Evolutionary conservation across 2,888 invertebrate genomes (phyloP), one percentile per base, ranked within the genome.

Genomic region (Carterocephalus palaemon): DNA sequence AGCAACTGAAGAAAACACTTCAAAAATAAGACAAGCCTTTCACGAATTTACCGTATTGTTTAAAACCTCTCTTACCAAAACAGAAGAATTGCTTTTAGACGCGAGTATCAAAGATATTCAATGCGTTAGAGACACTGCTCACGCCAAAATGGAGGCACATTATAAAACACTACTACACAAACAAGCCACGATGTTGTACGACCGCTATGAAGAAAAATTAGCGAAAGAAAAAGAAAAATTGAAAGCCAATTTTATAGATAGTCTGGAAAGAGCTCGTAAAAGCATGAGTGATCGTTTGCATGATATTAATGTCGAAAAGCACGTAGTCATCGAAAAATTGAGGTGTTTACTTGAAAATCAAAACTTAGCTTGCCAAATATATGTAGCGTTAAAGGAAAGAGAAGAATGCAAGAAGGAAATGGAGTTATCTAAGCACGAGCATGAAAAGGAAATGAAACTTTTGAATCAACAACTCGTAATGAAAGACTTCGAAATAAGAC

Each of bases 351-450:
- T 82, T 2, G 69, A 80, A 57, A 76, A 75, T 51, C 75, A 77
- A 56, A 84, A 77, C 39, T 57, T 84, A n/a, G 85, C 85, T 4
- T 84, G 85, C 60, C 75, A 79, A 62, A 64, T 80, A 4, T 86
- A 85, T 52, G 75, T 84, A 1, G 78, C 82, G n/a, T 46, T 83
- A 8, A 84, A 81, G 59, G 86, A 86, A 58, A 65, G 69, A 48
- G 75, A 79, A 45, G 74, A 68, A 48, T 74, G 71, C 37, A 43
- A 60, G 28, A 72, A 72, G 57, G 67, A 75, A 59, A 61, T 70
- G 1, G 60, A 73, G 9, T 47, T 56, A 4, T 56, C 62, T 1
- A 58, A 71, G 59, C 49, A 67, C 28, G 53, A 67, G 64, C 75
- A 76, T 51, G 47, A 72, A 50, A 76, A 75, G 64, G 60, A 71